Evolutionary conservation across 2,113 vertebrate species (phyloP).

Genomic region (Odontophorus gujanensis): DNA sequence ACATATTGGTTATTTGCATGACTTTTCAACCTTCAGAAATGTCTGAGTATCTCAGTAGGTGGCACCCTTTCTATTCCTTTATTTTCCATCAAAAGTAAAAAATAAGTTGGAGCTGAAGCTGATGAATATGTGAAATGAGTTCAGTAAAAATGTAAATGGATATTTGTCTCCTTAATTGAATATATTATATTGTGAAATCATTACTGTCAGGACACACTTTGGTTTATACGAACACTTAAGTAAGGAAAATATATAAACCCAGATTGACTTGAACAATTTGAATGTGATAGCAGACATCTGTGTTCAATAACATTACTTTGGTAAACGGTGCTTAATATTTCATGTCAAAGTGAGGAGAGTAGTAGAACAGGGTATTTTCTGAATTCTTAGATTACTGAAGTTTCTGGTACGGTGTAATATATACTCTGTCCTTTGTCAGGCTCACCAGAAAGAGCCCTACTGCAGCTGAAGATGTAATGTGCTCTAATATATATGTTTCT

Average conservation of each 20-base stretch:
- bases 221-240: slow-evolving; percentile 67
- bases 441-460: slow-evolving; percentile 76
- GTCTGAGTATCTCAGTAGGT: slow-evolving; percentile 65
- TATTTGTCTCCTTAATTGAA: slow-evolving; percentile 78
- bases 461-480: slow-evolving; percentile 70
- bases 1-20: neutral
- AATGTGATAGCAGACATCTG: slow-evolving; percentile 82
- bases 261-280: slow-evolving; percentile 79
- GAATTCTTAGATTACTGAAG: slow-evolving; percentile 69
- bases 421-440: slow-evolving; percentile 76
- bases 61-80: slow-evolving; percentile 72
- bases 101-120: neutral
- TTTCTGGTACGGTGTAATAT: slow-evolving; percentile 60
- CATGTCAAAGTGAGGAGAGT: slow-evolving; percentile 72
- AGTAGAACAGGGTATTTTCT: slow-evolving; percentile 68
- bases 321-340: slow-evolving; percentile 84
- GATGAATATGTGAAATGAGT: neutral
- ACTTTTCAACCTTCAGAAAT: slow-evolving; percentile 2
- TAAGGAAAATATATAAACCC: slow-evolving; percentile 78
- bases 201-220: slow-evolving; percentile 80
- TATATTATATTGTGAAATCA: slow-evolving; percentile 79
- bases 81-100: slow-evolving; percentile 25
- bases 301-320: slow-evolving; percentile 80
- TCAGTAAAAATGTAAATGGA: slow-evolving; percentile 74
- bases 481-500: slow-evolving; percentile 71